phyloP scores from a whole-genome alignment of 1,140 invertebrate genomes.

The Neoseiulus cucumeris region DNA sequence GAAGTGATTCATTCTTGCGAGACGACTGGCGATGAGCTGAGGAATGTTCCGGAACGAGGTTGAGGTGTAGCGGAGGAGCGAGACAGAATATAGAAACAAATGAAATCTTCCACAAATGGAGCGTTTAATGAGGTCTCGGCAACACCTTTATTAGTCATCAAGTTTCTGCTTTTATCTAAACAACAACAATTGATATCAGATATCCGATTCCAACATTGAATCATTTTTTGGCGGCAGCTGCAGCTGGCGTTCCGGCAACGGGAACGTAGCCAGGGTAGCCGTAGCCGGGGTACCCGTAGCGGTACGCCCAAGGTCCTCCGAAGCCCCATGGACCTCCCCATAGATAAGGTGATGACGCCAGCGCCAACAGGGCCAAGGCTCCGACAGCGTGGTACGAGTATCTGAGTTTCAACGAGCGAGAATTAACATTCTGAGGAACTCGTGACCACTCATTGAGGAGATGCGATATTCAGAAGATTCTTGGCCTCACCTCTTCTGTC shows the following conservation, averaged over 20 bases:
- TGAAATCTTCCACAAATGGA: too few relatives aligned
- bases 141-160: too few relatives aligned
- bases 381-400: neutral
- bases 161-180: too few relatives aligned
- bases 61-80: too few relatives aligned
- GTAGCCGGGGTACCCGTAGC: constrained; percentile 5
- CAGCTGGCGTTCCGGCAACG: neutral
- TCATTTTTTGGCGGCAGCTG: neutral
- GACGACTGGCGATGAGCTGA: too few relatives aligned
- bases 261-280: constrained; percentile 4
- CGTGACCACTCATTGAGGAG: neutral
- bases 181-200: too few relatives aligned
- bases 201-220: too few relatives aligned
- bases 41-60: too few relatives aligned
- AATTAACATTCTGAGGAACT: neutral
- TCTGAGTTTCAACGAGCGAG: neutral
- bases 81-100: too few relatives aligned
- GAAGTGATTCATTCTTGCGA: too few relatives aligned
- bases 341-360: neutral
- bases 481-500: neutral
- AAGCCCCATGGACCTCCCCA: neutral
- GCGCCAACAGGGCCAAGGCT: neutral
- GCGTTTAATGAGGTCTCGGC: too few relatives aligned
- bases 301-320: constrained; percentile 6
- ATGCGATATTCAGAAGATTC: neutral